These are phyloP conservation scores for Aldabrachelys gigantea DNA, from an alignment of 2,113 vertebrate species.

Conservation along the genomic window DNA sequence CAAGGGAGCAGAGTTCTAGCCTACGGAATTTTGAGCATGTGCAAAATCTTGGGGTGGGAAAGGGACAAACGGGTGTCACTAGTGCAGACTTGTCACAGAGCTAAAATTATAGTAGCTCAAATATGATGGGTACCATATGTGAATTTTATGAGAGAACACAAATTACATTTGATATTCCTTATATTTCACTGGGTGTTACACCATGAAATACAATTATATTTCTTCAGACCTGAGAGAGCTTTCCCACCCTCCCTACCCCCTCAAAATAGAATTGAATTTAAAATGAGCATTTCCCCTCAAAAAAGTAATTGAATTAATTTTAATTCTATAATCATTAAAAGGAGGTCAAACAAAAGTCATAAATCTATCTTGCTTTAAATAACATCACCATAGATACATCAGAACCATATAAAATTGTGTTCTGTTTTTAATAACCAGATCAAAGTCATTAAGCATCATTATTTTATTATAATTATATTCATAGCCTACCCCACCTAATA, in stretches of 20 bases:
- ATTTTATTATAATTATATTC: not conserved
- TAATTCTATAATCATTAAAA: not conserved
- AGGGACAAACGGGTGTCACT: not conserved
- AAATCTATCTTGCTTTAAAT: not conserved
- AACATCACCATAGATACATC: not conserved
- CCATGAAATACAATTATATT: not conserved
- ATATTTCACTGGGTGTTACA: not conserved
- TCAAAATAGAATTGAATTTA: not conserved
- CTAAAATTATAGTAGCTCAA: not conserved
- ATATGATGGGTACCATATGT: not conserved
- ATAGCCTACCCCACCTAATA: not conserved
- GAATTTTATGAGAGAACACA: not conserved
- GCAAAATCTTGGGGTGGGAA: too few species aligned
- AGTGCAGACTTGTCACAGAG: not conserved
- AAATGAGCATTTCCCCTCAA: not conserved
- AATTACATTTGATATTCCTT: not conserved
- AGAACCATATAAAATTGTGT: not conserved
- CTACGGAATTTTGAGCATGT: too few species aligned
- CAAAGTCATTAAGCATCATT: not conserved
- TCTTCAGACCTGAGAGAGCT: not conserved
- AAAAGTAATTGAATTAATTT: not conserved
- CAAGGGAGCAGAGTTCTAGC: too few species aligned
- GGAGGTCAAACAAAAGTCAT: not conserved
- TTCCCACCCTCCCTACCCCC: fast-evolving
- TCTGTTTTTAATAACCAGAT: not conserved